A percentile compares a stretch with the other conserved stretches of the same genome.
Evolutionary conservation across 2,888 invertebrate species (phyloP).

Genomic region (Augiades crinisus): DNA sequence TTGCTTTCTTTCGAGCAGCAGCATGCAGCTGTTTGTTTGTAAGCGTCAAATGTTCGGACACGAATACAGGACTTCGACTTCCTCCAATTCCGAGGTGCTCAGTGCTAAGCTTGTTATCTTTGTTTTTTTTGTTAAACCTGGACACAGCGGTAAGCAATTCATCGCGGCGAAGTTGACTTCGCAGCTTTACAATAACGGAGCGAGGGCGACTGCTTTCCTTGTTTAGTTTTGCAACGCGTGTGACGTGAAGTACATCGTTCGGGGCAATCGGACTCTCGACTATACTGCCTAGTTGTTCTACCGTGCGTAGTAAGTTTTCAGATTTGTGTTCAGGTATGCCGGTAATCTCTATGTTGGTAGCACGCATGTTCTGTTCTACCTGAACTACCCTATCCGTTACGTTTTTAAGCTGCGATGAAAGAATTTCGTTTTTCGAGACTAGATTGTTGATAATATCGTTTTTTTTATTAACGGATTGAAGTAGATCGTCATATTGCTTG

Average conservation of each 20-base stretch:
- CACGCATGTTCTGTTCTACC: constrained; percentile 10
- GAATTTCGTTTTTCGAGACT: not conserved
- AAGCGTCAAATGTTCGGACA: constrained; percentile 1
- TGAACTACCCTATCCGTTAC: not conserved
- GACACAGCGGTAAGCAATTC: constrained; percentile 18
- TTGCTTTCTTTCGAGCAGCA: constrained; percentile 2
- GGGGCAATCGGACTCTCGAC: not conserved
- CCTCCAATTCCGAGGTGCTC: constrained; percentile 27
- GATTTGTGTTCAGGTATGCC: constrained; percentile 7
- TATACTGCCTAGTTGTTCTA: constrained; percentile 2
- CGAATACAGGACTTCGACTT: not conserved
- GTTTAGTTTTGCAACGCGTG: constrained; percentile 14
- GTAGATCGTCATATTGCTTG: constrained; percentile 7
- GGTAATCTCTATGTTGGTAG: not conserved
- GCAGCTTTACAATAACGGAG: constrained; percentile 16
- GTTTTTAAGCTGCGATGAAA: not conserved
- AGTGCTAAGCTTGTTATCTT: constrained; percentile 14
- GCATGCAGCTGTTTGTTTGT: constrained; percentile 8
- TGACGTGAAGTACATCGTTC: constrained; percentile 13
- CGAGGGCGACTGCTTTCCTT: constrained; percentile 14
- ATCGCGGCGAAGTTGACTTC: constrained; percentile 16
- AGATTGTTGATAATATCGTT: not conserved
- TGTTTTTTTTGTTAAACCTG: constrained; percentile 1
- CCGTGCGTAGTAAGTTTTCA: constrained; percentile 4
- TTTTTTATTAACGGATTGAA: not conserved